Evolutionary conservation across 2,113 vertebrate species (phyloP).

Genomic region (Prochilodus magdalenae): DNA sequence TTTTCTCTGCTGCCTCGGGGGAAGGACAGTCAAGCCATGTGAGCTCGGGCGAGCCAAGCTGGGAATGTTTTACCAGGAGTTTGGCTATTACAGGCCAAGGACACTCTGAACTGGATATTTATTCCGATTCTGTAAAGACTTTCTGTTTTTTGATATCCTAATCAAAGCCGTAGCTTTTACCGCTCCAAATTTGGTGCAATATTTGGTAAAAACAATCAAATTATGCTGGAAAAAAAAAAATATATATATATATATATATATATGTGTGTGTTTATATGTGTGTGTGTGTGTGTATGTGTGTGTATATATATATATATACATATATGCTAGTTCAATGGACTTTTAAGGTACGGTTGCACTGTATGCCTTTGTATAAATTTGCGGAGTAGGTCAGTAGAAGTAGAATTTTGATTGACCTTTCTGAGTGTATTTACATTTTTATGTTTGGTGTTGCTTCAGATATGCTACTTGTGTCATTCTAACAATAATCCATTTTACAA

Average conservation of each 20-base stretch:
- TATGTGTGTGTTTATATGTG: too few relatives aligned
- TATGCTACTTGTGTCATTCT: neutral
- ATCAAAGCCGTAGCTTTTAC: neutral
- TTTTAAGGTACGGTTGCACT: neutral
- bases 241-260: too few relatives aligned
- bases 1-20: conserved; percentile 7
- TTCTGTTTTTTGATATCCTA: neutral
- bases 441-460: neutral
- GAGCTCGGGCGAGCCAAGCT: neutral
- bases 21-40: neutral
- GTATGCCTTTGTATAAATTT: neutral
- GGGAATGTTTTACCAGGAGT: conserved; percentile 2
- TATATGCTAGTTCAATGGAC: too few relatives aligned
- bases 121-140: conserved; percentile 26
- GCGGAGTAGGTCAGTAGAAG: neutral
- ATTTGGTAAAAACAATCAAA: too few relatives aligned
- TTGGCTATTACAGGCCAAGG: neutral
- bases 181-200: neutral
- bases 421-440: neutral
- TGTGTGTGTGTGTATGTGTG: too few relatives aligned
- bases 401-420: neutral
- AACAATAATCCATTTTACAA: neutral
- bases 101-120: conserved; percentile 18
- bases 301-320: too few relatives aligned
- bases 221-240: too few relatives aligned